Evolutionary conservation across 2,888 invertebrate species (phyloP).

Genomic region (Meganola albula): DNA sequence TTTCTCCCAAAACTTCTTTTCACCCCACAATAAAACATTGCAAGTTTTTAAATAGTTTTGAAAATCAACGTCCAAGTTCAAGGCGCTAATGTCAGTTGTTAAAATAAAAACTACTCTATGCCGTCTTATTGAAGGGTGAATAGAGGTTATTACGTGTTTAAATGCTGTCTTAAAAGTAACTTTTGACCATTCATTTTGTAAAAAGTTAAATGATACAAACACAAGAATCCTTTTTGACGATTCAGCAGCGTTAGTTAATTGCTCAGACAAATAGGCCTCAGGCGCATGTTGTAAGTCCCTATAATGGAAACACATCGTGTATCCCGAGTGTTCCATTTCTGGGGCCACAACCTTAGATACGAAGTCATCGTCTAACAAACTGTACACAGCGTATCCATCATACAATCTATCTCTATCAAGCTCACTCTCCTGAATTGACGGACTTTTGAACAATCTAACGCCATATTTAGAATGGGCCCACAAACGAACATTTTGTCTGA

Average conservation of each 20-base stretch:
- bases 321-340: slow-evolving; percentile 84
- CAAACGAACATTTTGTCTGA: slow-evolving; percentile 86
- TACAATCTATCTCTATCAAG: slow-evolving; percentile 83
- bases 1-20: slow-evolving; percentile 94
- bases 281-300: slow-evolving; percentile 79
- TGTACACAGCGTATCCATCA: slow-evolving; percentile 93
- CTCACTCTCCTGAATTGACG: slow-evolving; percentile 75
- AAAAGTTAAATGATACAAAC: slow-evolving; percentile 87
- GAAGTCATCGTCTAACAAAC: slow-evolving; percentile 86
- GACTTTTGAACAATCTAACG: slow-evolving; percentile 84
- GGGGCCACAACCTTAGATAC: slow-evolving; percentile 82
- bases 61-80: slow-evolving; percentile 86
- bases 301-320: slow-evolving; percentile 82
- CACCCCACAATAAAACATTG: slow-evolving; percentile 86
- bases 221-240: slow-evolving; percentile 85
- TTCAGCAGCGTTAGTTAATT: slow-evolving; percentile 80
- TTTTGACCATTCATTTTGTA: slow-evolving; percentile 90
- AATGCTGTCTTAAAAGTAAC: slow-evolving; percentile 89
- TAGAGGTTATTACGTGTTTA: slow-evolving; percentile 81
- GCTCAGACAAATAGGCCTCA: slow-evolving; percentile 79
- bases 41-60: slow-evolving; percentile 84
- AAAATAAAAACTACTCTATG: slow-evolving; percentile 77
- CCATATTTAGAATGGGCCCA: slow-evolving; percentile 91
- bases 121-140: slow-evolving; percentile 82
- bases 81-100: slow-evolving; percentile 82